Percentiles rank a stretch among this genome's conserved stretches.
phyloP scores from a whole-genome alignment of 2,797 vertebrate genomes.

The Brotogeris chrysoptera region DNA sequence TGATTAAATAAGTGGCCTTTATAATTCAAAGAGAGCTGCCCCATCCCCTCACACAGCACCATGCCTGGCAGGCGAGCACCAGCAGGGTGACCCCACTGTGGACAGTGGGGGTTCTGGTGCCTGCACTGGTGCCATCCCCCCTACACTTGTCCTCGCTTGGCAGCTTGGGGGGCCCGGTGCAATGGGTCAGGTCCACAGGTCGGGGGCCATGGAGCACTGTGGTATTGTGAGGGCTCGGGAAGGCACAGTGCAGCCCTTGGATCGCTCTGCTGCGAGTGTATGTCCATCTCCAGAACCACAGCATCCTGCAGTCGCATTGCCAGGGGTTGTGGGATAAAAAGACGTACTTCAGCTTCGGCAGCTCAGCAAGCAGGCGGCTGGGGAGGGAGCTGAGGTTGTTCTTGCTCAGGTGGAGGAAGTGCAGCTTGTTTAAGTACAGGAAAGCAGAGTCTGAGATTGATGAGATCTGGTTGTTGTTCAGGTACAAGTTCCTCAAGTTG shows the following conservation, averaged over 20 bases:
- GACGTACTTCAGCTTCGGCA: conserved; percentile 30
- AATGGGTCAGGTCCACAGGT: background rate
- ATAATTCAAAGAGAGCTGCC: background rate
- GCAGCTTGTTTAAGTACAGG: conserved; percentile 30
- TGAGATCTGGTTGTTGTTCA: conserved; percentile 71
- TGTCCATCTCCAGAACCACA: conserved; percentile 34
- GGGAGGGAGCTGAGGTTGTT: conserved; percentile 65
- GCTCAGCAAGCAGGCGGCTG: background rate
- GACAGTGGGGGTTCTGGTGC: rapidly evolving
- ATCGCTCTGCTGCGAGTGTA: background rate
- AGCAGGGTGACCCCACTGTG: background rate
- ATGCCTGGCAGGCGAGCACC: background rate
- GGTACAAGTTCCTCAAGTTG: conserved; percentile 63
- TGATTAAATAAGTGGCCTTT: background rate
- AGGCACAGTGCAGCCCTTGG: conserved; percentile 31
- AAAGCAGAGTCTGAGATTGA: conserved; percentile 45
- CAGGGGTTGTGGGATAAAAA: conserved; percentile 65
- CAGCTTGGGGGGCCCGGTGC: background rate
- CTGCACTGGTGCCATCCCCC: background rate
- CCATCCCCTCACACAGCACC: background rate
- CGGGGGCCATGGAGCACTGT: rapidly evolving
- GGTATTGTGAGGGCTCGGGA: background rate
- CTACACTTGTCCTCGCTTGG: conserved; percentile 7
- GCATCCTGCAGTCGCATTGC: conserved; percentile 53
- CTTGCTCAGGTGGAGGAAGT: conserved; percentile 63